A percentile compares a stretch with the other conserved stretches of the same genome.
phyloP scores from a whole-genome alignment of 2,113 vertebrate species.

The Nansenia antarctica region DNA sequence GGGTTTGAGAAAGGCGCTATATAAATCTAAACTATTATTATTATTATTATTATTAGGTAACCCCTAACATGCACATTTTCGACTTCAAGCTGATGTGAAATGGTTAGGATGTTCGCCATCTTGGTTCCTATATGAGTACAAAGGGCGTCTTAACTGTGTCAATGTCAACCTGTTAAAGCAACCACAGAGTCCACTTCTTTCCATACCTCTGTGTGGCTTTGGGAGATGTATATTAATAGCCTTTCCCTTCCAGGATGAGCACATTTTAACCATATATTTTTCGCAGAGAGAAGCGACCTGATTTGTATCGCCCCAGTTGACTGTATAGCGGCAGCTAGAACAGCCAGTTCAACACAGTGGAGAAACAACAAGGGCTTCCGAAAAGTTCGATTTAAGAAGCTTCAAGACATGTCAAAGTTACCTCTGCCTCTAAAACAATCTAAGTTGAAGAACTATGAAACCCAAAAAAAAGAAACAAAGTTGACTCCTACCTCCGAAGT shows the following conservation, averaged over 20 bases:
- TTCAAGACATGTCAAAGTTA: too few relatives aligned
- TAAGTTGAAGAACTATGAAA: too few relatives aligned
- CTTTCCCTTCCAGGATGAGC: constrained; percentile 70
- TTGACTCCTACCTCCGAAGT: too few relatives aligned
- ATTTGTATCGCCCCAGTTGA: constrained; percentile 73
- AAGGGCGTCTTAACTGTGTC: constrained; percentile 70
- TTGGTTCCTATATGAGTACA: constrained; percentile 53
- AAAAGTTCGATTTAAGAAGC: too few relatives aligned
- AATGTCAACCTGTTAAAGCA: constrained; percentile 66
- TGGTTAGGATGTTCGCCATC: constrained; percentile 1
- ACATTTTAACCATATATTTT: constrained; percentile 63
- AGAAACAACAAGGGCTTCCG: background rate
- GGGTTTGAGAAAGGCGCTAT: too few relatives aligned
- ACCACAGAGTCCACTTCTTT: constrained; percentile 51
- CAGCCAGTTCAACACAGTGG: background rate
- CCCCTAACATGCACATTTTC: background rate
- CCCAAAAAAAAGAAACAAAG: too few relatives aligned
- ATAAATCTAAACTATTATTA: background rate
- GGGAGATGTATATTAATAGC: constrained; percentile 77
- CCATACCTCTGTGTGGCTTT: constrained; percentile 73
- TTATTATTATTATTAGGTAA: background rate
- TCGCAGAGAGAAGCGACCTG: constrained; percentile 73
- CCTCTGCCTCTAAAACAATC: too few relatives aligned
- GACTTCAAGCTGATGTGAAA: background rate
- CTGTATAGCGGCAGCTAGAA: constrained; percentile 37